Percentiles rank a stretch among this genome's conserved stretches.
Conservation (phyloP, 2,113 vertebrate genomes). For the Prunella fulvescens region DNA sequence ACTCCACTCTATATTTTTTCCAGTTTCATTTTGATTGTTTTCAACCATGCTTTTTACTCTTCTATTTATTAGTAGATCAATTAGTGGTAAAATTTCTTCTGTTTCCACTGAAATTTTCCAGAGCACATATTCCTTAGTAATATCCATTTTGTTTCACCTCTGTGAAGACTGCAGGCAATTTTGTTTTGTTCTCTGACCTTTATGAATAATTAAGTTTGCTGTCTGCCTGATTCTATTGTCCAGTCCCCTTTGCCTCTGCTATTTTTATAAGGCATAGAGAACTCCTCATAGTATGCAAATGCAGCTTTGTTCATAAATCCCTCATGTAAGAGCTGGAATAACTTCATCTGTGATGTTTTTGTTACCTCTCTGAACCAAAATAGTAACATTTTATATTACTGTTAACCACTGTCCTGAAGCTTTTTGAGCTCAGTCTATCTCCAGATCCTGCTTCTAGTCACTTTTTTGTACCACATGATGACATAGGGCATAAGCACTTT, state of each 20-base stretch:
- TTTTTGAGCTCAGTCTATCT: neutral
- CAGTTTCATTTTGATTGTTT: neutral
- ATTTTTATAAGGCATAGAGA: neutral
- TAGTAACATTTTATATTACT: neutral
- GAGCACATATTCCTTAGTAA: neutral
- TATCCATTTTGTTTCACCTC: neutral
- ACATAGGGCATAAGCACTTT: neutral
- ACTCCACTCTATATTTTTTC: neutral
- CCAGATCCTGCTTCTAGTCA: neutral
- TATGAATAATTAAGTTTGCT: constrained; percentile 58
- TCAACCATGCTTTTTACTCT: neutral
- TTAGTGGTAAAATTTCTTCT: neutral
- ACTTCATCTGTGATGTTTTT: neutral
- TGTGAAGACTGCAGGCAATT: neutral
- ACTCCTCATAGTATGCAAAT: neutral
- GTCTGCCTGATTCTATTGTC: neutral
- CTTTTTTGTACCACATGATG: neutral
- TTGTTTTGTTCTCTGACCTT: constrained; percentile 56
- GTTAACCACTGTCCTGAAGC: neutral
- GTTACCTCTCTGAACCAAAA: neutral
- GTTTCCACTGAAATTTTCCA: neutral
- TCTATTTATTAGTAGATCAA: neutral
- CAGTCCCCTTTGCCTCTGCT: neutral
- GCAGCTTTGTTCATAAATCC: neutral
- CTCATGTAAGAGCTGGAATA: neutral